Percentiles rank a stretch among this genome's conserved stretches.
phyloP scores from a whole-genome alignment of 1,140 invertebrate genomes.

The Drosophila kanapiae region DNA sequence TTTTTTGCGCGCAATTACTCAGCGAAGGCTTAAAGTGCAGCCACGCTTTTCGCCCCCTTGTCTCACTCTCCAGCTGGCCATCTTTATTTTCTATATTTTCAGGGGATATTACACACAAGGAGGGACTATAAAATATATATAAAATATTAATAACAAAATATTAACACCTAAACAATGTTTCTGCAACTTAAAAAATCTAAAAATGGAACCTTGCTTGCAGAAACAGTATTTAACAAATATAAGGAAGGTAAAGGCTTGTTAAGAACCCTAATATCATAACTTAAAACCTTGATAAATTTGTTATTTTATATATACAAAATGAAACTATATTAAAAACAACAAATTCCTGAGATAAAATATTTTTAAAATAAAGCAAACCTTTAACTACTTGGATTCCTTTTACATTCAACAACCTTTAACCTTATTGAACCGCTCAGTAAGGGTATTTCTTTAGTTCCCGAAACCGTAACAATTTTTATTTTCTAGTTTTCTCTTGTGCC shows the following conservation, averaged over 20 bases:
- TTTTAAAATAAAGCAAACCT: neutral
- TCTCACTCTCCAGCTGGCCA: neutral
- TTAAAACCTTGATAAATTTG: accelerated
- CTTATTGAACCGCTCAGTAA: neutral
- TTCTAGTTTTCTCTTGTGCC: slow-evolving; percentile 12
- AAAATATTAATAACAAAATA: neutral
- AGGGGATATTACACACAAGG: neutral
- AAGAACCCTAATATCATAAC: too few relatives aligned
- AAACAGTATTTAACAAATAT: neutral
- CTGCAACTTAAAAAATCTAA: too few relatives aligned
- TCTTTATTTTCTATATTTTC: slow-evolving; percentile 13
- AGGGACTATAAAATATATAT: neutral
- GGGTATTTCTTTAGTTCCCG: neutral
- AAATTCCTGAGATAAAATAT: neutral
- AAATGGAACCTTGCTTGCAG: too few relatives aligned
- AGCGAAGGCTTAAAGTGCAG: slow-evolving; percentile 73
- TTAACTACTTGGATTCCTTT: neutral
- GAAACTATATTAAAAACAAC: too few relatives aligned
- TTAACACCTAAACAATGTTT: too few relatives aligned
- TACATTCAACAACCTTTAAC: neutral
- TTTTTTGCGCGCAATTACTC: slow-evolving; percentile 83
- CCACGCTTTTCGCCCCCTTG: slow-evolving; percentile 19
- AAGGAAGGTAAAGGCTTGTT: neutral
- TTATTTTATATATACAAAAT: neutral
- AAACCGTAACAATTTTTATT: neutral